A percentile compares a stretch with the other conserved stretches of the same genome.
These are phyloP conservation scores for Catocala nupta DNA, from an alignment of 2,888 invertebrate species.

Conservation along the genomic window DNA sequence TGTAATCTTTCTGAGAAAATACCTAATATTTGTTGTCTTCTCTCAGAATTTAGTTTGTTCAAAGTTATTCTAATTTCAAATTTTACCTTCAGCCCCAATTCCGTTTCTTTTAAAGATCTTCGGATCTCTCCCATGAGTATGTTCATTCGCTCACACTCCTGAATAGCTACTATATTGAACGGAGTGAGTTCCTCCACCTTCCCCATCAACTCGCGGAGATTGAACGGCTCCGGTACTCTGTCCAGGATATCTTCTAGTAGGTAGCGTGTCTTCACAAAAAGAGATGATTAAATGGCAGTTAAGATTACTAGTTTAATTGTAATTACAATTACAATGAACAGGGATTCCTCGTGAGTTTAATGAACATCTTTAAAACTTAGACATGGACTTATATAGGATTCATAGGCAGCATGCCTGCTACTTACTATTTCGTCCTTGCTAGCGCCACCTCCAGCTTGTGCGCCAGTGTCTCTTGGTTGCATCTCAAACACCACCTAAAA, in stretches of 20 bases:
- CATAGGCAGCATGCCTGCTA: not conserved
- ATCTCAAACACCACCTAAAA: conserved; percentile 91
- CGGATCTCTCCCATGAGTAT: conserved; percentile 93
- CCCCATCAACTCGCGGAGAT: conserved; percentile 93
- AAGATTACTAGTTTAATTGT: no score
- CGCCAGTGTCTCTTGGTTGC: conserved; percentile 94
- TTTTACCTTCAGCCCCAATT: conserved; percentile 94
- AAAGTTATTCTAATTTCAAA: no score
- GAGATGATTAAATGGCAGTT: not conserved
- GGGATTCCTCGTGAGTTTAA: no score
- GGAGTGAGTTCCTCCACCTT: conserved; percentile 96
- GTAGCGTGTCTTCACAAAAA: conserved; percentile 87
- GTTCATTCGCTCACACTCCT: conserved; percentile 98
- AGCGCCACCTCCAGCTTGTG: conserved; percentile 89
- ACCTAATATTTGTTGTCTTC: no score
- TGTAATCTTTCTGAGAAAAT: no score
- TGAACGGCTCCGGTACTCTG: conserved; percentile 96
- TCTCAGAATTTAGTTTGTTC: no score
- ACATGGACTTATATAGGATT: no score
- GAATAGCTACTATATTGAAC: conserved; percentile 96
- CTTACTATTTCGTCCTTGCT: conserved; percentile 94
- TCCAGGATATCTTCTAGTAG: conserved; percentile 95
- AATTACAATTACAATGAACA: no score
- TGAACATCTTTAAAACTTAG: no score
- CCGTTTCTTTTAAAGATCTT: conserved; percentile 93